Evolutionary conservation across 2,888 invertebrate species (phyloP).

Genomic region (Callinectes sapidus): DNA sequence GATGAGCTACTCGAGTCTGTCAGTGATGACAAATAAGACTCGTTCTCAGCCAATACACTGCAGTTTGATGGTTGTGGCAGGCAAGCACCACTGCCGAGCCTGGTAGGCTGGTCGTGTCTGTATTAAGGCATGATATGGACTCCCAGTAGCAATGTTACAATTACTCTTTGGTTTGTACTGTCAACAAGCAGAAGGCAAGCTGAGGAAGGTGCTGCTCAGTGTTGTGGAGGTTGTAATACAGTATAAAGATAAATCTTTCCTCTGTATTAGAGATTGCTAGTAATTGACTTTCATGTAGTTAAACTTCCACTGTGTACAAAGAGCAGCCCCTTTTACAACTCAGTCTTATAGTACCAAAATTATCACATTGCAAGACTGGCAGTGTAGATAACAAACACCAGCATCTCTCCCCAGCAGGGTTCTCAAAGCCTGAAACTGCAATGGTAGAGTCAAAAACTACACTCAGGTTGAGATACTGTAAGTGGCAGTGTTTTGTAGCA

Average conservation of each 20-base stretch:
- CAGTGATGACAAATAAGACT: neutral
- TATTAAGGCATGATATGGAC: neutral
- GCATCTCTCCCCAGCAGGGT: slow-evolving; percentile 48
- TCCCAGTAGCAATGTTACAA: slow-evolving; percentile 41
- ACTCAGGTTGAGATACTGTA: slow-evolving; percentile 44
- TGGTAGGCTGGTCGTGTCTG: neutral
- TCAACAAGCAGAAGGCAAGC: slow-evolving; percentile 41
- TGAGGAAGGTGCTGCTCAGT: neutral
- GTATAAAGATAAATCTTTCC: neutral
- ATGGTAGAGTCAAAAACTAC: slow-evolving; percentile 36
- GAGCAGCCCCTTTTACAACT: neutral
- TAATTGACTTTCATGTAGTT: neutral
- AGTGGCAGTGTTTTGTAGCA: slow-evolving; percentile 68
- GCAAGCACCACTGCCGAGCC: neutral
- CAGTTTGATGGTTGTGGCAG: neutral
- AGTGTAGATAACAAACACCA: slow-evolving; percentile 38
- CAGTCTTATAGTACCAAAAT: slow-evolving; percentile 51
- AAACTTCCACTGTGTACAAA: neutral
- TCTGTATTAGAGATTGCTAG: neutral
- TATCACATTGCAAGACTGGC: slow-evolving; percentile 50
- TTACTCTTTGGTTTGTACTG: slow-evolving; percentile 60
- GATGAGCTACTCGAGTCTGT: neutral
- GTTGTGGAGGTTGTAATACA: neutral
- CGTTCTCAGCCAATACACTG: neutral
- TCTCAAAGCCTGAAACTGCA: slow-evolving; percentile 26